Percentiles rank a stretch among this genome's conserved stretches.
Evolutionary conservation across 2,113 vertebrate genomes (phyloP).

Genomic region (Junco hyemalis): DNA sequence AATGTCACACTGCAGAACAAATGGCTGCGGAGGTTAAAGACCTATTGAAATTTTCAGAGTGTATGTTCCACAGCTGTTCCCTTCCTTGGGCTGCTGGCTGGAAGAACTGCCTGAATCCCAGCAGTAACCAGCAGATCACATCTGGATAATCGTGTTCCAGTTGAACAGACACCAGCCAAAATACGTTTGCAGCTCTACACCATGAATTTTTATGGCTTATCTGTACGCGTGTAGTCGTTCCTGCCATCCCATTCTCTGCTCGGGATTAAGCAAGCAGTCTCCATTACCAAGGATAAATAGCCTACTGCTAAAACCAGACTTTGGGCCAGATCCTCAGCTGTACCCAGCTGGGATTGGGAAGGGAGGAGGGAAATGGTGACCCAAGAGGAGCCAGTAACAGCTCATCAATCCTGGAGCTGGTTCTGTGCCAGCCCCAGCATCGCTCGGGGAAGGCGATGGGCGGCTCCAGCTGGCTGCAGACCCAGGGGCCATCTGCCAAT

Average conservation of each 20-base stretch:
- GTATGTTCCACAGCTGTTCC: conserved; percentile 57
- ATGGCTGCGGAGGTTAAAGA: conserved; percentile 24
- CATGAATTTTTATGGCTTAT: conserved; percentile 23
- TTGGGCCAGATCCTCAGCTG: conserved; percentile 44
- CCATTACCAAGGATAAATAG: neutral
- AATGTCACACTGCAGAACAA: conserved; percentile 35
- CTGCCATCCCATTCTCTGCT: neutral
- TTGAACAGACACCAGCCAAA: conserved; percentile 12
- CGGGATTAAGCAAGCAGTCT: neutral
- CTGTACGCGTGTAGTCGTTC: neutral
- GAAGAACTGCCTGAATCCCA: conserved; percentile 18
- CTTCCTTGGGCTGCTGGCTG: conserved; percentile 26
- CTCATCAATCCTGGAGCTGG: conserved; percentile 46
- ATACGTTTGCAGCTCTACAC: neutral
- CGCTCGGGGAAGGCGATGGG: neutral
- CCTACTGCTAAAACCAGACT: neutral
- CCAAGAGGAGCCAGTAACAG: conserved; percentile 44
- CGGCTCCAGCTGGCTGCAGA: conserved; percentile 41
- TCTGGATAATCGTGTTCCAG: conserved; percentile 53
- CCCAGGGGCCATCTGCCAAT: neutral
- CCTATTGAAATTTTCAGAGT: neutral
- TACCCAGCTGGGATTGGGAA: conserved; percentile 20
- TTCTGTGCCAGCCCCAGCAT: conserved; percentile 12
- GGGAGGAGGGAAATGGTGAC: neutral
- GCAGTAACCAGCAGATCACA: conserved; percentile 45